phyloP scores from a whole-genome alignment of 1,140 invertebrate species.

The Trichoplusia ni region DNA sequence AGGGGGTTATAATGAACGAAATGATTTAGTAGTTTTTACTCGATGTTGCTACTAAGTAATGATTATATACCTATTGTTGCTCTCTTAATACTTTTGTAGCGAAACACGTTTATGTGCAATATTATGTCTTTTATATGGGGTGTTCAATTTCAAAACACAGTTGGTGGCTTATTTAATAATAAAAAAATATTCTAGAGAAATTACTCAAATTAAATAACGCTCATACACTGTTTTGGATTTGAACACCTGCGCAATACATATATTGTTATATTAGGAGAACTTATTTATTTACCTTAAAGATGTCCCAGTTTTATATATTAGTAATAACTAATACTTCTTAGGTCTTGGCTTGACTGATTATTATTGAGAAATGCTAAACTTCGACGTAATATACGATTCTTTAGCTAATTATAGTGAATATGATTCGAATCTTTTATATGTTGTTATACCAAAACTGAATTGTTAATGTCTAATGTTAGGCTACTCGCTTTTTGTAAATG shows the following conservation, averaged over 20 bases:
- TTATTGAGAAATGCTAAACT: constrained; percentile 37
- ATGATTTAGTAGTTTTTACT: constrained; percentile 7
- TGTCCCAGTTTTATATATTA: constrained; percentile 39
- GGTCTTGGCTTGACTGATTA: constrained; percentile 50
- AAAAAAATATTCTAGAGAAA: constrained; percentile 6
- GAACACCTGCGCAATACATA: constrained; percentile 16
- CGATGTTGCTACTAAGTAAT: constrained; percentile 20
- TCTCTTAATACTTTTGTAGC: constrained; percentile 22
- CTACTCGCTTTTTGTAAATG: constrained; percentile 53
- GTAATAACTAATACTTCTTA: constrained; percentile 31
- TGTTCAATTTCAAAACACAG: neutral
- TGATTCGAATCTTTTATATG: constrained; percentile 62
- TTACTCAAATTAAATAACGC: constrained; percentile 5
- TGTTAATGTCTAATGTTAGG: constrained; percentile 47
- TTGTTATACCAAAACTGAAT: constrained; percentile 55
- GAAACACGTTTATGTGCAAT: constrained; percentile 16
- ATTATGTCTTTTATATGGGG: constrained; percentile 19
- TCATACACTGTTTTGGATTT: constrained; percentile 3
- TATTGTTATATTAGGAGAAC: constrained; percentile 27
- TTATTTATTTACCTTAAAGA: constrained; percentile 29
- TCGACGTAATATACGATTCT: constrained; percentile 45
- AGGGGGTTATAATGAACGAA: constrained; percentile 10
- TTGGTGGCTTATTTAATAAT: constrained; percentile 3
- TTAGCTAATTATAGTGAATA: constrained; percentile 57
- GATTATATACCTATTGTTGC: constrained; percentile 12